These are phyloP conservation scores for Calephelis virginiensis DNA, from an alignment of 1,140 invertebrate species.

Conservation along the genomic window DNA sequence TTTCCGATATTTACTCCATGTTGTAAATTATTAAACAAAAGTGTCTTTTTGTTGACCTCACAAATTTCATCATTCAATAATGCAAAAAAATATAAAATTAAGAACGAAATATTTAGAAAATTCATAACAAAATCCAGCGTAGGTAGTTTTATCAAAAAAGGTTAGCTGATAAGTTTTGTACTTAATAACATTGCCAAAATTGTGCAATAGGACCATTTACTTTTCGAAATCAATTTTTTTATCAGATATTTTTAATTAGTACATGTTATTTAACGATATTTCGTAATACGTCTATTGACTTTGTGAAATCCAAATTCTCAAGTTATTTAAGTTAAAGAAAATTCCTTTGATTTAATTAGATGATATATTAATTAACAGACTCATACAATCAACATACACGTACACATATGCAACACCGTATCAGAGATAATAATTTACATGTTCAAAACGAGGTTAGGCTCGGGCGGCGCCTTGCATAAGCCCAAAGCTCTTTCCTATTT, in stretches of 20 bases:
- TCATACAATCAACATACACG: not conserved
- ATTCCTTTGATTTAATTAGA: constrained; percentile 7
- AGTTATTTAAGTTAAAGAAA: not conserved
- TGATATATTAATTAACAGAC: constrained; percentile 2
- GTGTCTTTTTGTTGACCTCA: too few relatives aligned
- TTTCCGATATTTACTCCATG: too few relatives aligned
- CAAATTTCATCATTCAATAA: too few relatives aligned
- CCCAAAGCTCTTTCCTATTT: constrained; percentile 46
- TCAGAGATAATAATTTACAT: constrained; percentile 45
- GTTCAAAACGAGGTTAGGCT: constrained; percentile 52
- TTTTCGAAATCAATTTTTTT: too few relatives aligned
- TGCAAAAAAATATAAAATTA: too few relatives aligned
- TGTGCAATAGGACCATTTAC: too few relatives aligned
- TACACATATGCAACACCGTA: constrained; percentile 30
- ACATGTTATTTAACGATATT: not conserved
- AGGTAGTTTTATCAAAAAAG: too few relatives aligned
- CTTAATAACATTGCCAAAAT: too few relatives aligned
- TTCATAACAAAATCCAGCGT: too few relatives aligned
- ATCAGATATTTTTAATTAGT: not conserved
- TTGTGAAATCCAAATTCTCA: constrained; percentile 2
- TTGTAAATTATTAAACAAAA: too few relatives aligned
- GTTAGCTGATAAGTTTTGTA: too few relatives aligned
- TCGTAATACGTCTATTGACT: not conserved
- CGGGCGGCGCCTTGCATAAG: constrained; percentile 59
- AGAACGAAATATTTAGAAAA: too few relatives aligned